Conservation (phyloP, 1,140 invertebrate species). For the Cherax quadricarinatus region DNA sequence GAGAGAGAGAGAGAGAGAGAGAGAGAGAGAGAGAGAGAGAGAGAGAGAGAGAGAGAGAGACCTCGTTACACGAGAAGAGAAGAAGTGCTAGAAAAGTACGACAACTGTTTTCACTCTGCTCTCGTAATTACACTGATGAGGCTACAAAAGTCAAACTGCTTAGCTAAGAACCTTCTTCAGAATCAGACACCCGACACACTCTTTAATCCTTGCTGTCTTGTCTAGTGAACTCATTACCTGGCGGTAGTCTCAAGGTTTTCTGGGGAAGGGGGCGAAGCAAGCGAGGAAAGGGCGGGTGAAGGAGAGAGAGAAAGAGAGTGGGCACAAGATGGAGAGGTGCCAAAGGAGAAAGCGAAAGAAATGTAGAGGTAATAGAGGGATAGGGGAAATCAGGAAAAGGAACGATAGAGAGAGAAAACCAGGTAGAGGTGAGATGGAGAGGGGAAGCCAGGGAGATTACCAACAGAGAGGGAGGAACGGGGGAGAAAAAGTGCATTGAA, state of each 20-base stretch:
- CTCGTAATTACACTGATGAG: constrained; percentile 7
- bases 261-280: neutral
- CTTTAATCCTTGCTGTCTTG: neutral
- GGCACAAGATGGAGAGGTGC: too few species aligned
- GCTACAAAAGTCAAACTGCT: neutral
- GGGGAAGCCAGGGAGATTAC: too few species aligned
- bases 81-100: neutral
- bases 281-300: neutral
- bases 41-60: constrained; percentile 39
- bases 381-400: too few species aligned
- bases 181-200: too few species aligned
- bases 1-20: constrained; percentile 35
- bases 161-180: neutral
- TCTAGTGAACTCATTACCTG: neutral
- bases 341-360: too few species aligned
- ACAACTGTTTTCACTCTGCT: neutral
- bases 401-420: too few species aligned
- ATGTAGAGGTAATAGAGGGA: too few species aligned
- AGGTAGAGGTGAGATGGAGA: too few species aligned
- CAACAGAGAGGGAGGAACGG: too few species aligned
- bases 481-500: too few species aligned
- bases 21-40: constrained; percentile 35
- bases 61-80: neutral
- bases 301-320: neutral
- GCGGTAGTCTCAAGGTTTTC: neutral